Base-by-base conservation (phyloP, 2,113 vertebrate genomes). In the Diphyllodes magnificus region DNA sequence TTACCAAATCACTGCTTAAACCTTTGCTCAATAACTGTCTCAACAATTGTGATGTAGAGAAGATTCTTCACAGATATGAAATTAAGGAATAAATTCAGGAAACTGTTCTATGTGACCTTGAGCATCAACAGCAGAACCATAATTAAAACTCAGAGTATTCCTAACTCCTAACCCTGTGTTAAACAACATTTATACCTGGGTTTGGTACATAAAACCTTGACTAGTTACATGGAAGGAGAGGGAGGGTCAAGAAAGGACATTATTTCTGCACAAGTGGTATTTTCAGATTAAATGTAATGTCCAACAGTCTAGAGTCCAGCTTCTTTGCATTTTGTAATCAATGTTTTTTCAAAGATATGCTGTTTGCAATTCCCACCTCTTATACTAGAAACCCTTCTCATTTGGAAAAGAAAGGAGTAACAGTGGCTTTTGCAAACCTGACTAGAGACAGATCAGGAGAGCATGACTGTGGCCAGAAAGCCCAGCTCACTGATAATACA, bases 41-140 rank as follows among this genome's bases (percentile, higher is more conserved):
- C 85, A 80, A n/a, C 25, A 78, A 64, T 2, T 44, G 47, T 51
- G 54, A 88, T 40, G 20, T 16, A 66, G 21, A 70, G 71, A 86
- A 91, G 73, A 79, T 37, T 78, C 65, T 86, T 72, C 19, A 73
- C 18, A 69, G n/a, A 68, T n/a, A 39, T 20, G 40, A 86, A 93
- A 90, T 64, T 33, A 72, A 90, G 33, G 47, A 94, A 49, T 60
- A 77, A 86, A 88, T 90, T 86, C 49, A 64, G 49, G 45, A 49
- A 96, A 56, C 49, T 75, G 44, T 71, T 76, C 71, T 86, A 75
- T 82, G 72, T 56, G 72, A 90, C 92, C 63, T 61, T 64, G 27
- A 92, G 49, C 53, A 93, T 91, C 92, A 94, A 96, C 93, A 95
- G 95, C 96, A 97, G 96, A 97, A 96, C 96, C 96, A 96, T 84